Evolutionary conservation across 2,888 invertebrate species (phyloP), one percentile per base, ranked within the genome.

Genomic region (Portevinia maculata): DNA sequence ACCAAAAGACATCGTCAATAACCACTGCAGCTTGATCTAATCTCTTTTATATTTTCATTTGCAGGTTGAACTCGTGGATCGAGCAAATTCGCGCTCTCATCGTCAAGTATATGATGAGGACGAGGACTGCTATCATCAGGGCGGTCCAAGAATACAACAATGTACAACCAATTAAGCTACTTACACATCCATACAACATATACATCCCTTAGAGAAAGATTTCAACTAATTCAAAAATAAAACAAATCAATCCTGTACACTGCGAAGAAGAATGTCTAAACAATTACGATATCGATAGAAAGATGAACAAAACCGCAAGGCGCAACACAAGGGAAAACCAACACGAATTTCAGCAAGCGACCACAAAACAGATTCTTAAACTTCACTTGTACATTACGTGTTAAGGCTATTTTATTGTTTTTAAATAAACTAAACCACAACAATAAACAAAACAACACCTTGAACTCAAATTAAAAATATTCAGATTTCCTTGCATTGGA

Each of bases 31-130:
- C n/a, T n/a, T n/a, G n/a, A n/a, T n/a, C n/a, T n/a, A 3, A 37
- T 30, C 7, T 17, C 2, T 32, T 48, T 28, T n/a, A n/a, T n/a
- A n/a, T 32, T 53, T 6, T 21, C 11, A 24, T 28, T n/a, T 41
- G 13, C 9, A 93, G 87, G 91, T 93, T 85, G 95, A 96, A 48
- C 93, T 96, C 87, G 96, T 97, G 89, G 95, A 97, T 0, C 94
- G 95, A 85, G 93, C 94, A 85, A 94, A 95, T 87, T 90, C 92
- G 55, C 93, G 94, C 81, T 93, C 94, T 59, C 93, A 86, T 48
- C 86, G 93, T 86, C 94, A 93, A 87, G 94, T 93, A 0, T 95
- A 96, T 86, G 94, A 95, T 62, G 97, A 97, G 87, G 96, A 96
- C 85, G 97, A 97, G 85, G 94, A 94, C 59, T 94, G 93, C 41